Base-by-base conservation (phyloP, 2,113 vertebrate species). In the Boleophthalmus pectinirostris region DNA sequence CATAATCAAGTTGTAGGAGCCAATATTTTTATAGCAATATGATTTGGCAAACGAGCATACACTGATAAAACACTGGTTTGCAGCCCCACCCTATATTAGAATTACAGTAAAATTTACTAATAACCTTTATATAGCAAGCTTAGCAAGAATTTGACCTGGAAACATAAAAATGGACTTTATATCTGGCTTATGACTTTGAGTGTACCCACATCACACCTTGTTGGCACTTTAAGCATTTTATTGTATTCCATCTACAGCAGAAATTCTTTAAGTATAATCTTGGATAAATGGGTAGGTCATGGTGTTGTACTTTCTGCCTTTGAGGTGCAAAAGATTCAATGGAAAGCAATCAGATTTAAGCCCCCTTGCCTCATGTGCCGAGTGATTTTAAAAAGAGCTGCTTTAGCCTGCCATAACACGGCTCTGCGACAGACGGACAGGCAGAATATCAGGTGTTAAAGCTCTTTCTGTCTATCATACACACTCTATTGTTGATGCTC, bases 381-480 rank as follows among this genome's bases (percentile, higher is more conserved):
- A 83, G 77, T 75, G 85, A 45, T 82, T 89, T 84, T 73, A 77
- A 88, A 85, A 64, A 82, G 85, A 75, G 72, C 85, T 72, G 78
- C 77, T 87, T 87, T 87, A 82, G 29, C 35, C 46, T 69, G 74
- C 81, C 54, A 9, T 63, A 82, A 73, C 88, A 77, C 54, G 21
- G 23, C 78, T 75, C 47, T 72, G 49, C 72, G 79, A 81, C 43
- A 73, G 79, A 72, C 81, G 69, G 78, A 71, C 80, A 70, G 64
- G 68, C 66, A 49, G 72, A 84, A 85, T 80, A 90, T 87, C 82
- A 85, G 84, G 66, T 82, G 83, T 77, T 73, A 87, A 85, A 86
- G 85, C 83, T 83, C 71, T 63, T 64, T 84, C 78, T 86, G 83
- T 88, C 88, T 75, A 74, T 92, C 86, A 90, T 82, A 81, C 81